These are phyloP conservation scores for Oenanthe oenanthe DNA, from an alignment of 2,113 vertebrate species.

Conservation along the genomic window DNA sequence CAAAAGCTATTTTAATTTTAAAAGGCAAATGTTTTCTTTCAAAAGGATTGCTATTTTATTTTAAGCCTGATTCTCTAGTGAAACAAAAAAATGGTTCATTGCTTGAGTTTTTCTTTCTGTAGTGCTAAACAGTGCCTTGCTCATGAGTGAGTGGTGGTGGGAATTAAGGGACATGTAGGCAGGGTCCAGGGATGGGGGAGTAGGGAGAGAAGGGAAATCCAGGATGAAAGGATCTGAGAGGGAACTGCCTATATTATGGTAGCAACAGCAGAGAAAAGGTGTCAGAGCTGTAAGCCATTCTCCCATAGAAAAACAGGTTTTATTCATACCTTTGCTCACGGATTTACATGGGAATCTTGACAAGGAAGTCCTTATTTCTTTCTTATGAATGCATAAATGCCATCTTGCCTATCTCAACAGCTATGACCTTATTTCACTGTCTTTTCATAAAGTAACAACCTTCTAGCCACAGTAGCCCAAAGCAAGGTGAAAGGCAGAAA, in stretches of 20 bases:
- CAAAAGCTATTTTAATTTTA: neutral
- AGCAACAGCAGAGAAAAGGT: neutral
- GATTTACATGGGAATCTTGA: neutral
- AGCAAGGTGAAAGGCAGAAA: neutral
- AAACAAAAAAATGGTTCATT: neutral
- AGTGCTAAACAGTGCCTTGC: neutral
- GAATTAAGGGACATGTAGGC: fast-evolving
- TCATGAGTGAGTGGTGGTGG: neutral
- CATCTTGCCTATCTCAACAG: neutral
- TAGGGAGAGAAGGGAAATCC: neutral
- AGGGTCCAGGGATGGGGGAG: neutral
- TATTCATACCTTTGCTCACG: neutral
- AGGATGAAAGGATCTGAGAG: neutral
- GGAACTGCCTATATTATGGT: neutral
- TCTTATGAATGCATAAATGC: neutral
- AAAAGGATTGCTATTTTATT: neutral
- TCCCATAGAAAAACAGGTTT: neutral
- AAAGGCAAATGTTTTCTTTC: neutral
- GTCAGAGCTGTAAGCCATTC: neutral
- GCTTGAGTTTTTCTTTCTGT: neutral
- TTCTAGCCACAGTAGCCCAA: neutral
- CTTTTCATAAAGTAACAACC: neutral
- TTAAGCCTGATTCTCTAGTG: neutral
- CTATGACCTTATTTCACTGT: neutral
- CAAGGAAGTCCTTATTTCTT: neutral